Evolutionary conservation across 2,888 invertebrate species (phyloP).

Genomic region (Drosophila neonasuta): DNA sequence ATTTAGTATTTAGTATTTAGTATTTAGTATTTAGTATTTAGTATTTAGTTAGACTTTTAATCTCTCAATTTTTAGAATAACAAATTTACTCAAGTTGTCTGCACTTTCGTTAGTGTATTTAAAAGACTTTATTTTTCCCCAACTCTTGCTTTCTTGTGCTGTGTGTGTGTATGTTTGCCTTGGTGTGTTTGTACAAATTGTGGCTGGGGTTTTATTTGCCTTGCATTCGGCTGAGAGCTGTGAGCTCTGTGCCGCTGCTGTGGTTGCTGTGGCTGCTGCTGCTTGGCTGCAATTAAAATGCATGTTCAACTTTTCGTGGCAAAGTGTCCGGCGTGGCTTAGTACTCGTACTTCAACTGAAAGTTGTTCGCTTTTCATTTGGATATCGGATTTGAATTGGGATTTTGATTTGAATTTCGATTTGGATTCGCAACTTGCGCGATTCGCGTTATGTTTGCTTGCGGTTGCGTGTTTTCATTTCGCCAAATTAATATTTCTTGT

Average conservation of each 20-base stretch:
- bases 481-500: conserved; percentile 73
- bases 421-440: background rate
- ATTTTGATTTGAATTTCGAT: background rate
- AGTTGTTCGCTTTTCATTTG: conserved; percentile 44
- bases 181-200: conserved; percentile 63
- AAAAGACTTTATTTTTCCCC: conserved; percentile 7
- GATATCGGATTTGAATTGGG: conserved; percentile 4
- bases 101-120: conserved; percentile 27
- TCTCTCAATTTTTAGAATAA: too few species aligned
- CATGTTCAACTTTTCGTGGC: conserved; percentile 73
- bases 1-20: too few species aligned
- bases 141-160: conserved; percentile 37
- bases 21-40: too few species aligned
- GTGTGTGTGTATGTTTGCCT: conserved; percentile 16
- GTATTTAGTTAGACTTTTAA: too few species aligned
- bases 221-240: conserved; percentile 40
- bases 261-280: too few species aligned
- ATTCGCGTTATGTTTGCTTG: conserved; percentile 5
- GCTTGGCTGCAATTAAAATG: conserved; percentile 67
- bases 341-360: conserved; percentile 45
- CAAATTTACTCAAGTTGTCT: too few species aligned
- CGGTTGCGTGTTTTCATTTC: conserved; percentile 51
- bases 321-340: conserved; percentile 51
- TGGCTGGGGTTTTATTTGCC: conserved; percentile 65
- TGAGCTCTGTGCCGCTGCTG: conserved; percentile 42